Evolutionary conservation across 53 echinoderm and acorn worm genomes (phyloP).

Genomic region (Luidia sarsii): DNA sequence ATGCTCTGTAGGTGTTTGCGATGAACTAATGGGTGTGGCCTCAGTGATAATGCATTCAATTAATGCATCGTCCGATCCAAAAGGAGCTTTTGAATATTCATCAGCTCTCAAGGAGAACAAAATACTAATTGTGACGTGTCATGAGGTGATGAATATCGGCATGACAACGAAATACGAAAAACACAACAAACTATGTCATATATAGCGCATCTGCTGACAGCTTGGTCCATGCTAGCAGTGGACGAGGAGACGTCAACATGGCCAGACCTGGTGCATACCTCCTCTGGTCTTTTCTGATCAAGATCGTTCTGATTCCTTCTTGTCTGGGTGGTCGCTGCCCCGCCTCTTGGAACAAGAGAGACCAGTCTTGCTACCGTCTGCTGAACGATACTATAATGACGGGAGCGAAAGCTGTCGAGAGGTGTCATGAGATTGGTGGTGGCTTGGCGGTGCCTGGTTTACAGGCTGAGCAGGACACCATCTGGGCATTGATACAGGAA

Average conservation of each 20-base stretch:
- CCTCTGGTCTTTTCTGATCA: not conserved
- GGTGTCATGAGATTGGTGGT: not conserved
- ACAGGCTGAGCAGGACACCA: not conserved
- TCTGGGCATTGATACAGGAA: slow-evolving; percentile 14
- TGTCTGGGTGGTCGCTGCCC: not conserved
- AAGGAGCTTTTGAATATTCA: too few species aligned
- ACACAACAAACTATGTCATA: too few species aligned
- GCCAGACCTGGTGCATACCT: not conserved
- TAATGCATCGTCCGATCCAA: too few species aligned
- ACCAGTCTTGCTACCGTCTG: slow-evolving; percentile 10
- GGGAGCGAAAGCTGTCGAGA: not conserved
- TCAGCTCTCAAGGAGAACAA: too few species aligned
- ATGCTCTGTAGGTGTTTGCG: too few species aligned
- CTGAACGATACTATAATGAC: not conserved
- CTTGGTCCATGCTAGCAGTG: too few species aligned
- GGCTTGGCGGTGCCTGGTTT: not conserved
- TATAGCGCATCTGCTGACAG: too few species aligned
- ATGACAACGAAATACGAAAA: too few species aligned
- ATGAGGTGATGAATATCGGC: too few species aligned
- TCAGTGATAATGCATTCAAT: too few species aligned
- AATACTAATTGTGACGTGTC: too few species aligned
- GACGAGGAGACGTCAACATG: slow-evolving; percentile 1
- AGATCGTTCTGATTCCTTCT: not conserved
- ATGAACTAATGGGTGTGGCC: too few species aligned
- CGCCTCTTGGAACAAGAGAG: not conserved